Evolutionary conservation across 2,888 invertebrate species (phyloP), one percentile per base, ranked within the genome.

Genomic region (Cremastobaeus sp.): DNA sequence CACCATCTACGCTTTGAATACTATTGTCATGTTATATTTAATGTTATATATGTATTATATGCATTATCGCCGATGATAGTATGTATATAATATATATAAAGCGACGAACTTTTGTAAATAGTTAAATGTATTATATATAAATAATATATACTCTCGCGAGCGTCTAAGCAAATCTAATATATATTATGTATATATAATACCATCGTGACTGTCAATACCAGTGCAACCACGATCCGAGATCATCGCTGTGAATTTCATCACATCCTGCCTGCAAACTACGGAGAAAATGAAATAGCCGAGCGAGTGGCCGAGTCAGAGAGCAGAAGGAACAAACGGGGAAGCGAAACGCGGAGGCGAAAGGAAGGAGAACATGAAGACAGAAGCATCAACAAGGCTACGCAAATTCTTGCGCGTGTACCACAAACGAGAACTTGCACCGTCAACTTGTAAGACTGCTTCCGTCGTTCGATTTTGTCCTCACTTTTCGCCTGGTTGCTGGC

Each of bases 341-440:
- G 8, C 25, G 8, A 25, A 8, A 25, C 3, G 25, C 25, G 8
- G 3, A 8, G 25, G 4, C 4, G 4, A 25, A 25, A 8, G 25
- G 8, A 11, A 18, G 20, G 2, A 5, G 34, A 47, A 17, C 18
- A 17, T 30, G 39, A 50, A 54, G 54, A 37, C 45, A 64, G 54
- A 64, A 54, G 37, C 14, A 15, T 28, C 48, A 39, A 48, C 28
- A 47, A 2, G n/a, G 21, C 20, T 11, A 76, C 80, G 80, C 72
- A 78, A 79, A 79, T 81, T 81, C 72, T 73, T 77, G 77, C 81
- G 79, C 76, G 80, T 34, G 14, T 34, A 34, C 20, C 21, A 14
- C 45, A 28, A 45, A 15, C 14, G 4, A 45, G 28, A 39, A 18
- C 15, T 41, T 43, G 34, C 59, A 37, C 32, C 37, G n/a, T n/a